Conservation (phyloP, 2,797 vertebrate genomes). For the Scomberomorus guttatus region DNA sequence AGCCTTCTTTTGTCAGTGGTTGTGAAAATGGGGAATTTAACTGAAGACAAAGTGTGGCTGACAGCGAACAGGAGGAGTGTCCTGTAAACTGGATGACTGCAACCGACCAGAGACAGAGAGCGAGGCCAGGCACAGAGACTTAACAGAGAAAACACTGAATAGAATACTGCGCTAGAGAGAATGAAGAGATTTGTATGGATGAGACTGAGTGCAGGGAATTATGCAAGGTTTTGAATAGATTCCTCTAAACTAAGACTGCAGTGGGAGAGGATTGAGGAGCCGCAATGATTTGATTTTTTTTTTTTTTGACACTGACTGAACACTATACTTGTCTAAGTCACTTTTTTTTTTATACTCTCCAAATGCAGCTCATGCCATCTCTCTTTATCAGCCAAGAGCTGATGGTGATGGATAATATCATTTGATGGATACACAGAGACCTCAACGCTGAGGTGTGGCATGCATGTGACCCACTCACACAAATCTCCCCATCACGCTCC, state of each 20-base stretch:
- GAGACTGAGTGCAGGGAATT: slow-evolving; percentile 62
- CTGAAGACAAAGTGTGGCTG: slow-evolving; percentile 45
- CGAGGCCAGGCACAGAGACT: slow-evolving; percentile 53
- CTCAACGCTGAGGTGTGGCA: slow-evolving; percentile 52
- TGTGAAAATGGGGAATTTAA: slow-evolving; percentile 42
- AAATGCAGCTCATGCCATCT: slow-evolving; percentile 59
- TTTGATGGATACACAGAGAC: slow-evolving; percentile 62
- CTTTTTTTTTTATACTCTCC: slow-evolving; percentile 38
- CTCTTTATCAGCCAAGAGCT: slow-evolving; percentile 58
- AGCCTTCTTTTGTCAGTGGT: slow-evolving; percentile 31
- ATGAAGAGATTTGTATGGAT: slow-evolving; percentile 65
- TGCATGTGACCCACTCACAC: slow-evolving; percentile 66
- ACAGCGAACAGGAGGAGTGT: slow-evolving; percentile 51
- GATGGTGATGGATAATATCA: slow-evolving; percentile 71
- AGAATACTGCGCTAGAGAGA: slow-evolving; percentile 64
- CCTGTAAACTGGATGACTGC: slow-evolving; percentile 53
- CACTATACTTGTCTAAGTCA: slow-evolving; percentile 37
- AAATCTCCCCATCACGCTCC: slow-evolving; percentile 58
- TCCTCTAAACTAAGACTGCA: slow-evolving; percentile 57
- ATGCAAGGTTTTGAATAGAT: slow-evolving; percentile 67
- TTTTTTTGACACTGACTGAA: slow-evolving; percentile 58
- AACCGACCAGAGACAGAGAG: slow-evolving; percentile 57
- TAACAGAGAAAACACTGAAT: slow-evolving; percentile 59
- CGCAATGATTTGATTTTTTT: slow-evolving; percentile 39
- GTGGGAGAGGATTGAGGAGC: slow-evolving; percentile 26